phyloP scores from a whole-genome alignment of 2,888 invertebrate genomes.

The Calliphora vomitoria region DNA sequence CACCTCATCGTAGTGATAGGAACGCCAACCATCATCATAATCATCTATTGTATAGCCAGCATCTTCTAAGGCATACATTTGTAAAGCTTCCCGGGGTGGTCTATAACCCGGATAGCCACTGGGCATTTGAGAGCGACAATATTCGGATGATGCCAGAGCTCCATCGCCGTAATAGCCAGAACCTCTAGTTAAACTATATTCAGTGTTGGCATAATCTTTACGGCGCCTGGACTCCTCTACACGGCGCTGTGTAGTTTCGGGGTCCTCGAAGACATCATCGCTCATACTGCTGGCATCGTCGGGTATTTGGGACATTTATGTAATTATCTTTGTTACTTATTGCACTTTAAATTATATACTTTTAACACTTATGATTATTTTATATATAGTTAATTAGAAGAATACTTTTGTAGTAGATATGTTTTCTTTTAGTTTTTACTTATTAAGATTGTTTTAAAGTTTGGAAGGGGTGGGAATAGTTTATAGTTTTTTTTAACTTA shows the following conservation, averaged over 20 bases:
- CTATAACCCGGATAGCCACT: conserved; percentile 93
- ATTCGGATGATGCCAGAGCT: conserved; percentile 61
- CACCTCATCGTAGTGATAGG: conserved; percentile 84
- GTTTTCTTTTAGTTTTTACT: conserved; percentile 19
- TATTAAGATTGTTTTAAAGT: conserved; percentile 35
- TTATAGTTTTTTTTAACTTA: conserved; percentile 34
- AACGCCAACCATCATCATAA: conserved; percentile 83
- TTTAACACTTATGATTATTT: conserved; percentile 37
- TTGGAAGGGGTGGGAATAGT: conserved; percentile 39
- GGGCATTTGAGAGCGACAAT: conserved; percentile 64
- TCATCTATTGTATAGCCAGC: conserved; percentile 79
- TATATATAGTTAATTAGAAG: conserved; percentile 26
- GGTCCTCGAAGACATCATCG: conserved; percentile 92
- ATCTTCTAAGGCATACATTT: conserved; percentile 85
- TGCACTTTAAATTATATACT: conserved; percentile 30
- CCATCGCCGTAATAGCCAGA: conserved; percentile 78
- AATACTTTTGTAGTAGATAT: conserved; percentile 43
- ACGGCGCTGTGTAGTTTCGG: conserved; percentile 84
- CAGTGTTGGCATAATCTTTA: conserved; percentile 75
- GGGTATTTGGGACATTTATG: conserved; percentile 85
- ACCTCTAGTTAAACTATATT: conserved; percentile 70
- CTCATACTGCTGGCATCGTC: conserved; percentile 90
- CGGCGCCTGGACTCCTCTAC: conserved; percentile 80
- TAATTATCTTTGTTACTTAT: not conserved
- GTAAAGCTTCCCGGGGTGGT: conserved; percentile 89